A percentile compares a stretch with the other conserved stretches of the same genome.
These are phyloP conservation scores for Trachelus tabidus DNA, from an alignment of 2,888 invertebrate genomes.

Conservation along the genomic window DNA sequence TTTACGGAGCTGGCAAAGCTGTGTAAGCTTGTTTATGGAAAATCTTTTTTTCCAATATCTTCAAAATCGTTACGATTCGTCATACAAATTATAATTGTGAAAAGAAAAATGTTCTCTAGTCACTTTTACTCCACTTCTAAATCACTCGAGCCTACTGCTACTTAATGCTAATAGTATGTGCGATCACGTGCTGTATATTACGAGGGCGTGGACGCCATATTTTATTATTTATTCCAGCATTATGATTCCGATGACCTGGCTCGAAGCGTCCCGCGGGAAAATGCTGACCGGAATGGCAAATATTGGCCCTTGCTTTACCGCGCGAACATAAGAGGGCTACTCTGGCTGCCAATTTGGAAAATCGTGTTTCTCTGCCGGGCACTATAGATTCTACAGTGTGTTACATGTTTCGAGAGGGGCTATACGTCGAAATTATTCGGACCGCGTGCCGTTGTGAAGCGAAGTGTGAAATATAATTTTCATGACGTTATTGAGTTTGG, in stretches of 20 bases:
- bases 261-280: constrained; percentile 8
- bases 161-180: constrained; percentile 29
- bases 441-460: background rate
- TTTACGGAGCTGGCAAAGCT: too few relatives aligned
- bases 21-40: background rate
- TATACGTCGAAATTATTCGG: background rate
- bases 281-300: constrained; percentile 21
- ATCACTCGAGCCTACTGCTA: background rate
- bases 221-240: constrained; percentile 41
- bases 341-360: background rate
- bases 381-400: background rate
- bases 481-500: background rate
- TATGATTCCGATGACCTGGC: constrained; percentile 22
- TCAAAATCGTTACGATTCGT: too few relatives aligned
- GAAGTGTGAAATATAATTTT: background rate
- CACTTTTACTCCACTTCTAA: background rate
- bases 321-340: too few relatives aligned
- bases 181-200: constrained; percentile 29
- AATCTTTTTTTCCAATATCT: background rate
- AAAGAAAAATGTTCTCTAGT: background rate
- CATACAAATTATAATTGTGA: too few relatives aligned
- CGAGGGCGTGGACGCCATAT: constrained; percentile 31
- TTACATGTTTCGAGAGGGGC: background rate
- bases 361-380: background rate
- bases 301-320: constrained; percentile 1